Base-by-base conservation (phyloP, 2,113 vertebrate species). In the Odontesthes bonariensis region DNA sequence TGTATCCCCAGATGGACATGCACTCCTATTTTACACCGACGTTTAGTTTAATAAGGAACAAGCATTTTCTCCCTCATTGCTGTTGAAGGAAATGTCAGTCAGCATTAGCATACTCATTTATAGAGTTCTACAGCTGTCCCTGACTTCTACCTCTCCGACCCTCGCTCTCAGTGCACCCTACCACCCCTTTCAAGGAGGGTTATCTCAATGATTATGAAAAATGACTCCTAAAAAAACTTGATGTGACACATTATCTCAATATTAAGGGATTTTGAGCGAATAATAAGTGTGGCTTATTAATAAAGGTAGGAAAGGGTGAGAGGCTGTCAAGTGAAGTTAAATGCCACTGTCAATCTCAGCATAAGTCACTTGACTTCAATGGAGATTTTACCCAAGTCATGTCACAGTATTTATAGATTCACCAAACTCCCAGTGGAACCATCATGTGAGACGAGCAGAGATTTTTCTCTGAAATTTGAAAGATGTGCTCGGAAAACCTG, bases 31-130 rank as follows among this genome's bases (percentile, higher is more conserved):
- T 84, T 69, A 44, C 57, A 9, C 42, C 44, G 75, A 75, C 38
- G 22, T 82, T 69, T 38, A 67, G 67, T 62, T 86, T 91, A 80
- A 89, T 87, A 81, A 80, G 73, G 70, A 75, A 79, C 73, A 69
- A 74, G 76, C 54, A 11, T 77, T 82, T 69, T 33, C 78, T 70
- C 73, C 35, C 81, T 81, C 71, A 59, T 54, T 40, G 23, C 83
- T 46, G 63, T 80, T 89, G 69, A 88, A 92, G 85, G 58, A 91
- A 92, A 90, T 87, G 91, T 90, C 92, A 92, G 72, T 93, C 89
- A 89, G 86, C 84, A 93, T 94, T 93, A 94, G 83, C 82, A 88
- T 86, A 81, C 81, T 90, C 86, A 91, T 94, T 93, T 92, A 88
- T 85, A 84, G 74, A 84, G 77, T 51, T 77, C 65, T 82, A 78